Conservation (phyloP, 2,797 vertebrate species). For the Bovichtus diacanthus region DNA sequence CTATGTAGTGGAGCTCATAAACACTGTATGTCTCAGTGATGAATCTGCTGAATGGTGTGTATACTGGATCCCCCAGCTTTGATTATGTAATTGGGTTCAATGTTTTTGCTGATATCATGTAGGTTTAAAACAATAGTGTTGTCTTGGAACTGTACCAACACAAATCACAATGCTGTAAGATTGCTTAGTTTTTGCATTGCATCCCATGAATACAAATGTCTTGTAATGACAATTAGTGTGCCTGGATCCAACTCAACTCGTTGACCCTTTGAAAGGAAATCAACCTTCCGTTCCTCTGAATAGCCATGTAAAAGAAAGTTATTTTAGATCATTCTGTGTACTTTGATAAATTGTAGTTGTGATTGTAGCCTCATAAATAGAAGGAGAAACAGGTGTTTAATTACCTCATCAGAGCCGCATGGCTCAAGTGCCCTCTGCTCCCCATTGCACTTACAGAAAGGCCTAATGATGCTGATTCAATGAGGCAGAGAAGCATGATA, state of each 20-base stretch:
- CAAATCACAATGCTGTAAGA: background rate
- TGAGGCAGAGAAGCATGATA: slow-evolving; percentile 66
- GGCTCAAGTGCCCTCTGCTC: slow-evolving; percentile 70
- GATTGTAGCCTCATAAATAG: slow-evolving; percentile 60
- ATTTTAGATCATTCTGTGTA: slow-evolving; percentile 20
- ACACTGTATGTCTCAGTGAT: slow-evolving; percentile 31
- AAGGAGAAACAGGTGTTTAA: slow-evolving; percentile 81
- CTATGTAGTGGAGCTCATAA: slow-evolving; percentile 31
- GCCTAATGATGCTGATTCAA: slow-evolving; percentile 67
- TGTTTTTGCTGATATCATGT: background rate
- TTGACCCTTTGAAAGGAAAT: slow-evolving; percentile 39
- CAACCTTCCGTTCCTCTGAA: slow-evolving; percentile 13
- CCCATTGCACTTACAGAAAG: slow-evolving; percentile 54
- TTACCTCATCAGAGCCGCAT: slow-evolving; percentile 69
- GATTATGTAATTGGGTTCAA: slow-evolving; percentile 5
- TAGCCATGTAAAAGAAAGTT: slow-evolving; percentile 19
- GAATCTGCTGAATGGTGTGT: slow-evolving; percentile 31
- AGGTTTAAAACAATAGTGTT: slow-evolving; percentile 7
- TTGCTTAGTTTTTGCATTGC: background rate
- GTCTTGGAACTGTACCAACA: background rate
- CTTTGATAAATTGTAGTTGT: slow-evolving; percentile 45
- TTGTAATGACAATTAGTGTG: background rate
- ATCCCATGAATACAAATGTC: background rate
- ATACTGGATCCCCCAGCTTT: background rate
- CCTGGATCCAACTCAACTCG: slow-evolving; percentile 14